Base-by-base conservation (phyloP, 1,140 invertebrate species). In the Drosophila virilis region DNA sequence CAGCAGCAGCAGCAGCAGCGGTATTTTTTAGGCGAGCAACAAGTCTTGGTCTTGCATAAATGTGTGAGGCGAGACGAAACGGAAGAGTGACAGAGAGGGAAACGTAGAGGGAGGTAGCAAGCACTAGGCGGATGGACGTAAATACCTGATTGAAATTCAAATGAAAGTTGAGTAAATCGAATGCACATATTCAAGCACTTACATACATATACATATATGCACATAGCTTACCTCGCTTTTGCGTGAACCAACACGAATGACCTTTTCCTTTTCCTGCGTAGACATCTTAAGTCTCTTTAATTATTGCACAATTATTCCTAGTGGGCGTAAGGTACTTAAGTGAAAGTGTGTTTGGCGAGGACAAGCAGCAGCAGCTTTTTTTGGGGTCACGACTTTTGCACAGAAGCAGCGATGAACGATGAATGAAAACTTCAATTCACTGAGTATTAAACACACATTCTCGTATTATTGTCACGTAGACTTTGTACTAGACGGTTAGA, bases 221-320 rank as follows among this genome's bases (percentile, higher is more conserved):
- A 55, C 62, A 55, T 32, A 69, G 40, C 89, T 93, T 92, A 95
- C 95, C 93, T 95, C 94, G 84, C 95, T 95, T 93, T 95, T 95
- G 60, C 95, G 93, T 50, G 95, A 95, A 8, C 95, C 95, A 65
- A 95, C 94, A 72, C 92, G 90, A 57, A 95, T 94, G 88, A 94
- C 78, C 77, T 90, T 90, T 54, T 84, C 79, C 57, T 89, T 90
- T 57, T 84, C 79, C 33, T 89, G 72, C 12, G 69, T 57, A 15
- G 77, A 75, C 85, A 88, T 88, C 65, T 46, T 57, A 50, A 60
- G 48, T 43, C 78, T 54, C 60, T 75, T 33, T 66, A 68, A 43
- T 58, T 82, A 83, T 86, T 88, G 79, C 83, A 86, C 83, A 86
- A 86, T 83, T 69, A 54, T 73, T 50, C 45, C 17, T 60, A 40